phyloP scores from a whole-genome alignment of 2,888 invertebrate species.

The Frankliniella intonsa region DNA sequence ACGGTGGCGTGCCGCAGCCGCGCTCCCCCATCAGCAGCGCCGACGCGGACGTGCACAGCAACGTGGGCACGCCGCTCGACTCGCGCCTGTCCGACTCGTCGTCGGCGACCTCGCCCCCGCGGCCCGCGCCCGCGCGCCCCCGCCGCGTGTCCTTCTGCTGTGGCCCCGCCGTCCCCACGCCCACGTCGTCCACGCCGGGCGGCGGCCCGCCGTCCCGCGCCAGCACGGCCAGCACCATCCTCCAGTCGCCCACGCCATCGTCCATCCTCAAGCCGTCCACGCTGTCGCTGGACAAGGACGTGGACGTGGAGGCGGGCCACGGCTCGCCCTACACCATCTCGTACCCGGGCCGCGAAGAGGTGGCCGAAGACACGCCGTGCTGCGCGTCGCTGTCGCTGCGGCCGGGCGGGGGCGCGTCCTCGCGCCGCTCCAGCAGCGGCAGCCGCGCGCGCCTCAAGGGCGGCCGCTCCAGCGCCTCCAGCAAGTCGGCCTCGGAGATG shows the following conservation, averaged over 20 bases:
- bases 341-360: conserved; percentile 8
- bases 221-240: conserved; percentile 9
- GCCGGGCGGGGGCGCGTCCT: not conserved
- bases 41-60: conserved; percentile 23
- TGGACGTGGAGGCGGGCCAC: not conserved
- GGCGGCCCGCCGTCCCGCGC: not conserved
- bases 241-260: not conserved
- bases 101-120: not conserved
- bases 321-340: conserved; percentile 10
- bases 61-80: conserved; percentile 7
- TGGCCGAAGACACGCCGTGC: not conserved
- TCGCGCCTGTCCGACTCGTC: not conserved
- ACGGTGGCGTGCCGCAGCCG: not conserved
- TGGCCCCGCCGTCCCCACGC: not conserved
- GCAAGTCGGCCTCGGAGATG: conserved; percentile 7
- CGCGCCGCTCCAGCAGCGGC: not conserved
- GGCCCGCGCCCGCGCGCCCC: conserved; percentile 8
- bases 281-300: not conserved
- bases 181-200: not conserved
- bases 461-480: not conserved
- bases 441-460: not conserved
- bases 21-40: conserved; percentile 18
- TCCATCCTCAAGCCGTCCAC: conserved; percentile 10
- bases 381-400: conserved; percentile 7
- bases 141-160: conserved; percentile 19